Evolutionary conservation across 92 coral and sea anemone genomes (phyloP).

Genomic region (Phenganax subtilis): DNA sequence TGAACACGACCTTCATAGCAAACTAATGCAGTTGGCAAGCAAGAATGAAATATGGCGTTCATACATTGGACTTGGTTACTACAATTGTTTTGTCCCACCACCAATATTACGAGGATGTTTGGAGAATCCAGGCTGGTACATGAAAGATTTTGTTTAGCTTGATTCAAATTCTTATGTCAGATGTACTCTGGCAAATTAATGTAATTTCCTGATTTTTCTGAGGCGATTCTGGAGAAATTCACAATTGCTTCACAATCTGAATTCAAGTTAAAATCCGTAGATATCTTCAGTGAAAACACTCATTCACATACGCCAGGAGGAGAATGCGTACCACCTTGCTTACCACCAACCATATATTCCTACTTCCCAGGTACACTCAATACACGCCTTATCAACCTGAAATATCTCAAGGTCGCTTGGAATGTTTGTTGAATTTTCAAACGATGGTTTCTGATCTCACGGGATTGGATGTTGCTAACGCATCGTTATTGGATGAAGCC

Average conservation of each 20-base stretch:
- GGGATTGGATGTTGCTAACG: conserved; percentile 89
- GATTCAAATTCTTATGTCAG: too few relatives aligned
- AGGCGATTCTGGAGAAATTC: too few relatives aligned
- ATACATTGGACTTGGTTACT: conserved; percentile 92
- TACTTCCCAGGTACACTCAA: conserved; percentile 71
- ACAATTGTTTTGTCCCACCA: conserved; percentile 86
- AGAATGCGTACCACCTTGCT: too few relatives aligned
- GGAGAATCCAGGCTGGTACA: conserved; percentile 98
- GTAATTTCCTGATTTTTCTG: neutral
- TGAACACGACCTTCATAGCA: conserved; percentile 74
- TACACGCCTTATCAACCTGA: conserved; percentile 99
- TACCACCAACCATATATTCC: neutral
- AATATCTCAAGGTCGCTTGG: conserved; percentile 97
- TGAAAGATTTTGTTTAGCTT: neutral
- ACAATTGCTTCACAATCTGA: too few relatives aligned
- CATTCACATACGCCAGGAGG: too few relatives aligned
- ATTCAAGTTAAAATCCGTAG: too few relatives aligned
- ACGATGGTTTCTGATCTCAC: conserved; percentile 97
- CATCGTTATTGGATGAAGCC: conserved; percentile 92
- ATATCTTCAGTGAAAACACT: too few relatives aligned
- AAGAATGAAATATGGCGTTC: conserved; percentile 87
- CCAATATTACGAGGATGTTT: conserved; percentile 77
- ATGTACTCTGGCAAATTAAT: neutral
- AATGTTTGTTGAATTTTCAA: conserved; percentile 87
- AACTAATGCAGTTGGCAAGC: conserved; percentile 62